Percentiles rank a stretch among this genome's conserved stretches.
Conservation (phyloP, 2,888 invertebrate species). For the Dasysyrphus tricinctus region DNA sequence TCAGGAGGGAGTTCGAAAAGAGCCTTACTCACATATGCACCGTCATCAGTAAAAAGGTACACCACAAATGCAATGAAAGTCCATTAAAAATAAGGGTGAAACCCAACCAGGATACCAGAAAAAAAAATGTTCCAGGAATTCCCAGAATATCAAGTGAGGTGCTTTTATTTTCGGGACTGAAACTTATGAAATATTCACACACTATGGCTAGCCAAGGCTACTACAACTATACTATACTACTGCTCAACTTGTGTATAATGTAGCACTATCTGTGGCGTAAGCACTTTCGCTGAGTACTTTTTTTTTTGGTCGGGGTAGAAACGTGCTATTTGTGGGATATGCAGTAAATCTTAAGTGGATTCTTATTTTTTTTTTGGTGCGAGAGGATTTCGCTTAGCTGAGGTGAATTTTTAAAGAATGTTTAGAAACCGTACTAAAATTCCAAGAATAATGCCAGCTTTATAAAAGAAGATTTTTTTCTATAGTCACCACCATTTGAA, state of each 20-base stretch:
- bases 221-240: background rate
- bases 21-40: constrained; percentile 46
- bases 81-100: constrained; percentile 61
- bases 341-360: constrained; percentile 33
- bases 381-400: constrained; percentile 27
- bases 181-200: constrained; percentile 73
- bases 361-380: background rate
- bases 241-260: constrained; percentile 21
- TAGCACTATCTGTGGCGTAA: constrained; percentile 47
- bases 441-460: constrained; percentile 31
- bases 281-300: constrained; percentile 69
- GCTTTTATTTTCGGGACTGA: constrained; percentile 52
- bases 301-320: background rate
- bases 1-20: background rate
- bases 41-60: constrained; percentile 35
- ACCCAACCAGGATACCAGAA: background rate
- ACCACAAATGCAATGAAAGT: constrained; percentile 73
- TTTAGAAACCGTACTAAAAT: constrained; percentile 41
- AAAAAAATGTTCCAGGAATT: constrained; percentile 33
- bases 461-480: constrained; percentile 8
- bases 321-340: constrained; percentile 27
- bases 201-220: constrained; percentile 57
- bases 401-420: constrained; percentile 43
- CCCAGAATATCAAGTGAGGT: constrained; percentile 65
- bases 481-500: background rate